Evolutionary conservation across 2,888 invertebrate genomes (phyloP), one percentile per base, ranked within the genome.

Genomic region (Chymomyza amoena): DNA sequence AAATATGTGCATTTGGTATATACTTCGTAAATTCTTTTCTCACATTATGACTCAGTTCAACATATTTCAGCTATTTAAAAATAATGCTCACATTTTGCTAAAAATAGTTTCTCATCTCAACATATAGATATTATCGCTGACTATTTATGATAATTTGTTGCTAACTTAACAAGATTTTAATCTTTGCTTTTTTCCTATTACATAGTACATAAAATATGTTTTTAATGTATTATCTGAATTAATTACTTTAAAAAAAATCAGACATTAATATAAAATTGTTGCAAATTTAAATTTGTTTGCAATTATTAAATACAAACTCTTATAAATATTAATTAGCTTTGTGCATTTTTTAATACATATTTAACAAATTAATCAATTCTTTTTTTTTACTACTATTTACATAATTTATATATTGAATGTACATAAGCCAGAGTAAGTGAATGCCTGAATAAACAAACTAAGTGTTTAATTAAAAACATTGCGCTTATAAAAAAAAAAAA

Each of bases 381-480:
- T 73, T 73, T 69, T 62, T 32, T 36, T 52, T 32, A 54, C 15
- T 0, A 13, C 0, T 54, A 18, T 54, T n/a, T 54, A 9, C n/a
- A 54, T 54, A 45, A 45, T 45, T 13, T 45, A 45, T 45, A 76
- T 76, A 78, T 78, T 32, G 2, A 32, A 73, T 78, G 78, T 70
- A 78, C 75, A 77, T 76, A 69, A 45, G 66, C 39, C 66, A 70
- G 76, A 69, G 32, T 66, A 66, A 57, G 68, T 77, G 13, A 39
- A 52, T 72, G 85, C 81, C 87, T 85, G 85, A 85, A 81, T 85
- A 81, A 84, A 85, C 83, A 87, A 69, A 80, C 77, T 82, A 84
- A 84, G 84, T 83, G 75, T 84, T 87, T 84, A 83, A 83, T 83
- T 86, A 86, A 83, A 83, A 79, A 75, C 13, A 76, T 76, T 78